Evolutionary conservation across 64 coral and sea anemone species (phyloP).

Genomic region (Montipora capricornis): DNA sequence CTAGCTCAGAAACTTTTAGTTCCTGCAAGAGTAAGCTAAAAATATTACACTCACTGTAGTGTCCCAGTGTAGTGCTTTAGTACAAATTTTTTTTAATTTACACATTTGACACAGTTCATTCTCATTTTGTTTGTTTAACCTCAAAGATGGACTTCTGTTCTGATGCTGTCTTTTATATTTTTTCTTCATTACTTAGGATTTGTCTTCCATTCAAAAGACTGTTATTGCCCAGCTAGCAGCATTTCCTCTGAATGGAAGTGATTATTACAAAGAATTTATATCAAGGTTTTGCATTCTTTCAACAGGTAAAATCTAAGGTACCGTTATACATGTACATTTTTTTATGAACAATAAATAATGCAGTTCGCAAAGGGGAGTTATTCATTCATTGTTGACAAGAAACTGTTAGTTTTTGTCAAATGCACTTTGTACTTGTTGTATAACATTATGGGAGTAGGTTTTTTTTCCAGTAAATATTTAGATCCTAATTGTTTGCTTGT

Average conservation of each 20-base stretch:
- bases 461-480: neutral
- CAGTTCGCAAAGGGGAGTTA: too few relatives aligned
- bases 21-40: neutral
- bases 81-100: too few relatives aligned
- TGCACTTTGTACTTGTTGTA: too few relatives aligned
- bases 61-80: too few relatives aligned
- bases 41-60: neutral
- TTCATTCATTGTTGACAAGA: too few relatives aligned
- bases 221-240: slow-evolving; percentile 39
- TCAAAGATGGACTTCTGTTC: too few relatives aligned
- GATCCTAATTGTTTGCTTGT: neutral
- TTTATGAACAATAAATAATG: too few relatives aligned
- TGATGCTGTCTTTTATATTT: too few relatives aligned
- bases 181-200: neutral
- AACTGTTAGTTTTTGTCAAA: too few relatives aligned
- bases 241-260: slow-evolving; percentile 58
- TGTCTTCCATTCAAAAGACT: slow-evolving; percentile 33
- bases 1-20: slow-evolving; percentile 8
- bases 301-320: slow-evolving; percentile 35
- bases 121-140: too few relatives aligned
- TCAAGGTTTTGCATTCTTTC: slow-evolving; percentile 52
- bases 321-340: too few relatives aligned
- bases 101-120: too few relatives aligned
- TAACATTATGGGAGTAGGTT: neutral
- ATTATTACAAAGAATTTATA: slow-evolving; percentile 48